These are phyloP conservation scores for Melipona beecheii DNA, from an alignment of 2,888 invertebrate species.

Conservation along the genomic window DNA sequence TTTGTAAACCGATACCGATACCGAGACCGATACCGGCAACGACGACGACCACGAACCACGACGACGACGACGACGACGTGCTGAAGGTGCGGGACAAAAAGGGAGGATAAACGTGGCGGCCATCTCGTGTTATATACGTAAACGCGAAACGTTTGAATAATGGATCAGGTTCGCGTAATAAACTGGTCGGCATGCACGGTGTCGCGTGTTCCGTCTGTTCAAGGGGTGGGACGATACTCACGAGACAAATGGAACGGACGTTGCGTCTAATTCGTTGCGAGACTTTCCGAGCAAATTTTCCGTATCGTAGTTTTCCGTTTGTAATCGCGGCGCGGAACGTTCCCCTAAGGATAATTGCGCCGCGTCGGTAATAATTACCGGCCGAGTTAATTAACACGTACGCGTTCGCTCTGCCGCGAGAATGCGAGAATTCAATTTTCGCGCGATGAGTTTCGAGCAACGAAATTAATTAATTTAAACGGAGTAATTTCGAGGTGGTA, in stretches of 20 bases:
- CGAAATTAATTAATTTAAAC: no score
- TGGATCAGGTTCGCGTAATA: conserved; percentile 62
- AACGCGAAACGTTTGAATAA: conserved; percentile 58
- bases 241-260: neutral
- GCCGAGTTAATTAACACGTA: neutral
- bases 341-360: neutral
- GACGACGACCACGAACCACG: conserved; percentile 33
- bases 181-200: conserved; percentile 48
- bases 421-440: no score
- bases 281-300: neutral
- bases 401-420: neutral
- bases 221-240: neutral
- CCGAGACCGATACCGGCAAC: conserved; percentile 24
- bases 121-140: conserved; percentile 36
- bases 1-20: conserved; percentile 42
- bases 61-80: conserved; percentile 9
- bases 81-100: conserved; percentile 20
- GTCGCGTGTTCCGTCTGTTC: conserved; percentile 15
- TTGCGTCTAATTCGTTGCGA: neutral
- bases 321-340: neutral
- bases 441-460: no score
- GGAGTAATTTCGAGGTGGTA: no score
- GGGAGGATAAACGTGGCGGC: conserved; percentile 12
- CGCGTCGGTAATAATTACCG: neutral
- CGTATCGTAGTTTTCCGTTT: neutral